A percentile compares a stretch with the other conserved stretches of the same genome.
phyloP scores from a whole-genome alignment of 2,888 invertebrate genomes.

The Cryptophagus acutangulus region DNA sequence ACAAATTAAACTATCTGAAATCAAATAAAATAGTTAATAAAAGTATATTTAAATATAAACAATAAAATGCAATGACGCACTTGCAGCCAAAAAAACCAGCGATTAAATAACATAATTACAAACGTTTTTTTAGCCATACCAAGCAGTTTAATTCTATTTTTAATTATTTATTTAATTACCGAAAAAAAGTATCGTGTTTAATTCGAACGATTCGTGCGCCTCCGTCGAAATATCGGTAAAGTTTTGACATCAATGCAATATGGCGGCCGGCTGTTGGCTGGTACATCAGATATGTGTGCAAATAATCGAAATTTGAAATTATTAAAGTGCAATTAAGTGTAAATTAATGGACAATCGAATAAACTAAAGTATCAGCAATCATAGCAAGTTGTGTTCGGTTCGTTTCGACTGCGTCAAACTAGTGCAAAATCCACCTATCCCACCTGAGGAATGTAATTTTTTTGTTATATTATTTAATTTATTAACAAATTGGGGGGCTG shows the following conservation, averaged over 20 bases:
- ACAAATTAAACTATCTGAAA: too few relatives aligned
- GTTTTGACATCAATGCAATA: slow-evolving; percentile 35
- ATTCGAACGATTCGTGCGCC: too few relatives aligned
- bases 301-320: slow-evolving; percentile 13
- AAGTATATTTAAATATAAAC: too few relatives aligned
- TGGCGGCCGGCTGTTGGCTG: slow-evolving; percentile 37
- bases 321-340: not conserved
- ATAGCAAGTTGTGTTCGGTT: not conserved
- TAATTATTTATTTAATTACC: too few relatives aligned
- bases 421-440: slow-evolving; percentile 14
- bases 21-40: too few relatives aligned
- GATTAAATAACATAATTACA: too few relatives aligned
- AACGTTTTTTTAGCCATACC: too few relatives aligned
- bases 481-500: too few relatives aligned
- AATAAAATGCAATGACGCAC: too few relatives aligned
- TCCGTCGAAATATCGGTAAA: slow-evolving; percentile 6
- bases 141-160: too few relatives aligned
- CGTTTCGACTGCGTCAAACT: not conserved
- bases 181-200: too few relatives aligned
- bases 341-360: not conserved
- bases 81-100: too few relatives aligned
- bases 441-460: slow-evolving; percentile 33
- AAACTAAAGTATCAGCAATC: not conserved
- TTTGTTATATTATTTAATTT: slow-evolving; percentile 16
- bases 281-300: slow-evolving; percentile 32